Evolutionary conservation across 1,140 invertebrate genomes (phyloP).

Genomic region (Trachymyrmex cornetzi): DNA sequence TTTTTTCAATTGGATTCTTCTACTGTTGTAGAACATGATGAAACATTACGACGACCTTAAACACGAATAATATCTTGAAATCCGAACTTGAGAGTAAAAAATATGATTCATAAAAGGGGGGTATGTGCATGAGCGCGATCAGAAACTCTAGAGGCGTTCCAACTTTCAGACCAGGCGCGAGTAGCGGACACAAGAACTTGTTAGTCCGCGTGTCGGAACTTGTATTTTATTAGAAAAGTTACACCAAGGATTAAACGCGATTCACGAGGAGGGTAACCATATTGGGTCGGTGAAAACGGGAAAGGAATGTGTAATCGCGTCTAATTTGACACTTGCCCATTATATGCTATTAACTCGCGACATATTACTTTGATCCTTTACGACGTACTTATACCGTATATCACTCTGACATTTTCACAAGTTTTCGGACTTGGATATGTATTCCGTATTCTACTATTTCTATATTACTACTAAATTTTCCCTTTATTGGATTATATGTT

Average conservation of each 20-base stretch:
- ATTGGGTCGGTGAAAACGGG: slow-evolving; percentile 53
- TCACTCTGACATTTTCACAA: slow-evolving; percentile 22
- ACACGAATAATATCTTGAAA: slow-evolving; percentile 33
- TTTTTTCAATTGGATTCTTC: not conserved
- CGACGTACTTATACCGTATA: slow-evolving; percentile 12
- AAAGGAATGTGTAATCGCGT: slow-evolving; percentile 61
- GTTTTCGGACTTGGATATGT: slow-evolving; percentile 4
- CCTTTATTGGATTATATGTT: not conserved
- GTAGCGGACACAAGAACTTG: slow-evolving; percentile 58
- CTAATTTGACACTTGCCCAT: slow-evolving; percentile 59
- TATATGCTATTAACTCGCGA: slow-evolving; percentile 57
- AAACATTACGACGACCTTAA: slow-evolving; percentile 27
- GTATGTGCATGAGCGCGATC: slow-evolving; percentile 14
- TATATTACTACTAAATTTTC: slow-evolving; percentile 3
- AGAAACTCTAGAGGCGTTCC: slow-evolving; percentile 40
- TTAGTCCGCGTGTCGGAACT: slow-evolving; percentile 64
- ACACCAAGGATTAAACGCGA: slow-evolving; percentile 44
- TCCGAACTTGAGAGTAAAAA: not conserved
- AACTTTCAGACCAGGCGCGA: slow-evolving; percentile 44
- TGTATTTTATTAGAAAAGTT: slow-evolving; percentile 70
- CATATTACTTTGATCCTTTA: slow-evolving; percentile 58
- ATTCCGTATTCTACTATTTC: slow-evolving; percentile 6
- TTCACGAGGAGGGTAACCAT: slow-evolving; percentile 57
- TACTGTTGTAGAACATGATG: not conserved
- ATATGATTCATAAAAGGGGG: slow-evolving; percentile 53